phyloP scores from a whole-genome alignment of 1,140 invertebrate species.

The fruit fly (Drosophila melanogaster) region Release_6_plus_ISO1_MT NT_033779.5:21861001-21861500 shows the following conservation, averaged over 20 bases:
- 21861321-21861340: constrained; percentile 22
- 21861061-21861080: constrained; percentile 74
- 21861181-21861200: constrained; percentile 34
- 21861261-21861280: constrained; percentile 13
- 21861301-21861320: constrained; percentile 41
- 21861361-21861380: constrained; percentile 63
- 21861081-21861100: constrained; percentile 64
- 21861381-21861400: constrained; percentile 47
- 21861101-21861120: constrained; percentile 25
- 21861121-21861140: background rate
- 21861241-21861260: constrained; percentile 51
- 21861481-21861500: constrained; percentile 52
- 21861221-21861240: constrained; percentile 46
- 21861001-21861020: constrained; percentile 43
- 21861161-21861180: constrained; percentile 47
- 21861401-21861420: constrained; percentile 1
- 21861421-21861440: constrained; percentile 29
- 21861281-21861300: background rate
- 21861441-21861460: constrained; percentile 69
- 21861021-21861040: constrained; percentile 79
- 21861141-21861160: constrained; percentile 52
- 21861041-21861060: constrained; percentile 71
- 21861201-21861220: constrained; percentile 48
- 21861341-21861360: constrained; percentile 50
- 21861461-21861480: constrained; percentile 46